These are phyloP conservation scores for Alces alces DNA, from an alignment of 2,113 vertebrate genomes.

Conservation along the genomic window DNA sequence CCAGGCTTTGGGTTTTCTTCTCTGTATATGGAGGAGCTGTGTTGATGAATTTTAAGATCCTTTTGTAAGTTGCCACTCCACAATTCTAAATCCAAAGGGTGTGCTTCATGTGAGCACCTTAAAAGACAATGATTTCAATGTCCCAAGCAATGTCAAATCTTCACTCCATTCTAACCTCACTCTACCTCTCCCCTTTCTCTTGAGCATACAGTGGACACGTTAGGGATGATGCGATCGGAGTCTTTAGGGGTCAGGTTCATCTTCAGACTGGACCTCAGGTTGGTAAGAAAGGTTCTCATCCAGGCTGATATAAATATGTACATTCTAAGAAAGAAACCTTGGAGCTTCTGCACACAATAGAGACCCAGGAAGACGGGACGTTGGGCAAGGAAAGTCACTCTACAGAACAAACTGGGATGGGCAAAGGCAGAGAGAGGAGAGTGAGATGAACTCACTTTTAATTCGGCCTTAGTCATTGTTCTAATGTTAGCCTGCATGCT, in stretches of 20 bases:
- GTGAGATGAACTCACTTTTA: slow-evolving; percentile 22
- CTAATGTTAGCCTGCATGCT: slow-evolving; percentile 7
- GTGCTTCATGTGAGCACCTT: neutral
- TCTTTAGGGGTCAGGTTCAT: neutral
- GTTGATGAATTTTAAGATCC: neutral
- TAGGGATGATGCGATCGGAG: neutral
- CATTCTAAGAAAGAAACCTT: neutral
- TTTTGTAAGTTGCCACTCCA: neutral
- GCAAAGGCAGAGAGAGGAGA: neutral
- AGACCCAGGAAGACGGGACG: neutral
- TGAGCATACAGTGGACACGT: neutral
- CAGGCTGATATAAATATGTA: neutral
- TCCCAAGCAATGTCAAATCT: neutral
- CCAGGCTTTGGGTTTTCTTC: neutral
- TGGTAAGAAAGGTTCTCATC: neutral
- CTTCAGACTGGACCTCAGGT: neutral
- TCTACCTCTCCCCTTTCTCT: neutral
- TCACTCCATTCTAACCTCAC: neutral
- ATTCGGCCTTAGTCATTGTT: slow-evolving; percentile 5
- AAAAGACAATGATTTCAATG: neutral
- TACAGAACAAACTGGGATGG: neutral
- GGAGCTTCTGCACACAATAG: neutral
- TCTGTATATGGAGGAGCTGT: neutral
- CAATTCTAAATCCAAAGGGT: neutral
- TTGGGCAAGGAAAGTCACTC: neutral